A percentile compares a stretch with the other conserved stretches of the same genome.
phyloP scores from a whole-genome alignment of 2,888 invertebrate genomes.

The Eurois occulta region DNA sequence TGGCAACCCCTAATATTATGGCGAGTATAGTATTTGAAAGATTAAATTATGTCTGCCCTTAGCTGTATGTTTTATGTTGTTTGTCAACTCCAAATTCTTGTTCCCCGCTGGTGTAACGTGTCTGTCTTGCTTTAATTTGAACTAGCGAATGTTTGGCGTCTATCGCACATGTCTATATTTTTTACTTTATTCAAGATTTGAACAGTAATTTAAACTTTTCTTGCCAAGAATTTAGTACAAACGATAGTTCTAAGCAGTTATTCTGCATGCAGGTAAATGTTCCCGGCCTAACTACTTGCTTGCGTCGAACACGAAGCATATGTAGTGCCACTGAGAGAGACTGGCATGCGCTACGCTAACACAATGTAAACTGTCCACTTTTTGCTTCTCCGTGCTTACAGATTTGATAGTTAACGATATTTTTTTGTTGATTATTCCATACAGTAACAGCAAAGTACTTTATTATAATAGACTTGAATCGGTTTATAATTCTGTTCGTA shows the following conservation, averaged over 20 bases:
- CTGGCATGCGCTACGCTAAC: constrained; percentile 53
- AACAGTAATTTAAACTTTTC: neutral
- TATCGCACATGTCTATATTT: neutral
- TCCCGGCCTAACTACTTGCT: constrained; percentile 60
- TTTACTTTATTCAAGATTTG: neutral
- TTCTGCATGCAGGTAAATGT: constrained; percentile 67
- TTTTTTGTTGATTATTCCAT: neutral
- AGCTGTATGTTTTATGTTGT: neutral
- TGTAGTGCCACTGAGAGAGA: constrained; percentile 51
- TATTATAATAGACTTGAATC: neutral
- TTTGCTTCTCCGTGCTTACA: constrained; percentile 42
- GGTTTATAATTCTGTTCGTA: neutral
- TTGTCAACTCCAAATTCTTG: constrained; percentile 12
- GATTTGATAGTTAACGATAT: constrained; percentile 23
- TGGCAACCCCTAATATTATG: neutral
- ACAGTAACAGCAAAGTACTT: neutral
- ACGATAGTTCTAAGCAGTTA: constrained; percentile 33
- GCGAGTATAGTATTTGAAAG: neutral
- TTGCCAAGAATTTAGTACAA: neutral
- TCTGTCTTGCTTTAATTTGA: neutral
- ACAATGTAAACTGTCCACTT: constrained; percentile 62
- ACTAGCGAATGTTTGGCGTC: neutral
- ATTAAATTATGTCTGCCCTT: neutral
- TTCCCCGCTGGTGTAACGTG: neutral
- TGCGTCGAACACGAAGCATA: constrained; percentile 54